Evolutionary conservation across 2,113 vertebrate genomes (phyloP).

Genomic region (Pelobates fuscus): DNA sequence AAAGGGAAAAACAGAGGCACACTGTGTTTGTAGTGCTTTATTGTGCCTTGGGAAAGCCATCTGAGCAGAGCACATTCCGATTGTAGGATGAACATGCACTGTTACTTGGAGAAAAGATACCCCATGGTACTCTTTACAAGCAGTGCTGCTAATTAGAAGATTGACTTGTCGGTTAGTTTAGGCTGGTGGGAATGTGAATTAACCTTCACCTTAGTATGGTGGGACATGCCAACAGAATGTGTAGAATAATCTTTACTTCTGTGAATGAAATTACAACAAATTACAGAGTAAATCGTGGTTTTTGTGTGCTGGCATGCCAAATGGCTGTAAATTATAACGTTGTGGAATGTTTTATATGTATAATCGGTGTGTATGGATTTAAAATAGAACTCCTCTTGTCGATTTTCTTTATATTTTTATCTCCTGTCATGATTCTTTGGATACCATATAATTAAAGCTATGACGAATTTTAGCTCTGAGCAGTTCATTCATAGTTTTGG

Average conservation of each 20-base stretch:
- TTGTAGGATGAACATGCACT: neutral
- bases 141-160: neutral
- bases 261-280: neutral
- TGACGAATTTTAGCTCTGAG: too few relatives aligned
- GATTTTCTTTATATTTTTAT: too few relatives aligned
- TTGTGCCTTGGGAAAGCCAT: neutral
- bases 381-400: neutral
- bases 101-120: neutral
- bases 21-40: neutral
- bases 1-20: neutral
- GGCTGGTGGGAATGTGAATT: neutral
- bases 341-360: too few relatives aligned
- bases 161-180: neutral
- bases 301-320: neutral
- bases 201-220: neutral
- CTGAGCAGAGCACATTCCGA: neutral
- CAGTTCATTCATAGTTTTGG: too few relatives aligned
- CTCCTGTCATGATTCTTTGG: too few relatives aligned
- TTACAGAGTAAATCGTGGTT: neutral
- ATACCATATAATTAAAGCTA: too few relatives aligned
- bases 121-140: neutral
- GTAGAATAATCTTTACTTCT: neutral
- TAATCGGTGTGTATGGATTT: neutral
- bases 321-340: neutral
- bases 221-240: neutral